phyloP scores from a whole-genome alignment of 2,888 invertebrate species.

The Drosophila ustulata region DNA sequence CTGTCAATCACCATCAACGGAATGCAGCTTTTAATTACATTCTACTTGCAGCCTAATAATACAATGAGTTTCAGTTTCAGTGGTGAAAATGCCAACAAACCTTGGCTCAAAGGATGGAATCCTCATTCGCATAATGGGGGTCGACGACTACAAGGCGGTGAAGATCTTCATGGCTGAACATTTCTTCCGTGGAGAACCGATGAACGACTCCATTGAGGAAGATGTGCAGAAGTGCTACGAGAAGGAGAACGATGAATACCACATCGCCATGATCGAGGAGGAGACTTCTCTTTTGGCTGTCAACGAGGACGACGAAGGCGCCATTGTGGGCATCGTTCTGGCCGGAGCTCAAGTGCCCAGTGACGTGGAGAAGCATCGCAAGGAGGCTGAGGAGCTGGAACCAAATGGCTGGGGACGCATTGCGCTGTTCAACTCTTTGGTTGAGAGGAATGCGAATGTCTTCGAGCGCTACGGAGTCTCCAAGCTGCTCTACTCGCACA shows the following conservation, averaged over 20 bases:
- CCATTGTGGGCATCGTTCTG: conserved; percentile 54
- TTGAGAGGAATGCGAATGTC: conserved; percentile 64
- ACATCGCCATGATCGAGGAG: conserved; percentile 51
- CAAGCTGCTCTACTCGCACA: conserved; percentile 67
- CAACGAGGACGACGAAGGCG: conserved; percentile 27
- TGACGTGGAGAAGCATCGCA: conserved; percentile 41
- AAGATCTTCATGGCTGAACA: conserved; percentile 42
- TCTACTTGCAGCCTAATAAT: too few species aligned
- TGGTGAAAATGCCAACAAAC: too few species aligned
- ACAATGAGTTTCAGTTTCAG: too few species aligned
- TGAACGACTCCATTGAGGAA: conserved; percentile 39
- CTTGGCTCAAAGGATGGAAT: conserved; percentile 40
- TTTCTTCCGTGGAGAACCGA: conserved; percentile 50
- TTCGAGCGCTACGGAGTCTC: conserved; percentile 59
- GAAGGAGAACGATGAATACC: conserved; percentile 46
- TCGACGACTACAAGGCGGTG: conserved; percentile 40
- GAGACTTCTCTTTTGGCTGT: conserved; percentile 50
- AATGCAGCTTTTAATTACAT: too few species aligned
- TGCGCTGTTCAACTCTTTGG: conserved; percentile 44
- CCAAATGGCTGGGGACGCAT: conserved; percentile 54
- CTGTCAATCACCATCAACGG: too few species aligned
- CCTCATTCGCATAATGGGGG: conserved; percentile 44
- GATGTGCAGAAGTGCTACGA: conserved; percentile 34
- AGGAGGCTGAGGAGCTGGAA: conserved; percentile 39
- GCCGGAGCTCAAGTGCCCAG: conserved; percentile 36